Conservation (phyloP, 2,113 vertebrate species). For the Emberiza fucata region DNA sequence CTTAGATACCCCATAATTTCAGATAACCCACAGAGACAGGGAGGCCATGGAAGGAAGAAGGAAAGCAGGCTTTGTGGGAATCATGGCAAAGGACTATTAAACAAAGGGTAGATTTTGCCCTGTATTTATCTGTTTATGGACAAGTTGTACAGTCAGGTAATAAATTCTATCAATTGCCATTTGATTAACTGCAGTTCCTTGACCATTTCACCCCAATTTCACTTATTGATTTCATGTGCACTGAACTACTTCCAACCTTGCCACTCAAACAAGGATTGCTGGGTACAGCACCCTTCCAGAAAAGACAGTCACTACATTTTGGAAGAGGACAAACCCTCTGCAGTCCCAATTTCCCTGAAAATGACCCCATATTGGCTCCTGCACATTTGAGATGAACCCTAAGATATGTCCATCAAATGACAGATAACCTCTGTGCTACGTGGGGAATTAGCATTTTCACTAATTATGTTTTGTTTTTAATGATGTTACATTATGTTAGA, state of each 20-base stretch:
- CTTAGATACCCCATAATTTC: neutral
- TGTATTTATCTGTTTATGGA: neutral
- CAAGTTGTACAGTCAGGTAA: neutral
- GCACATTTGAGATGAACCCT: neutral
- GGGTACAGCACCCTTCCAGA: neutral
- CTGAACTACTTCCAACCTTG: neutral
- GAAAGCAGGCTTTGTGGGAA: neutral
- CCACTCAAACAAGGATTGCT: neutral
- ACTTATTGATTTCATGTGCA: neutral
- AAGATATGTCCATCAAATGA: neutral
- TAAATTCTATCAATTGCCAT: neutral
- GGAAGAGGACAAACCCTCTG: neutral
- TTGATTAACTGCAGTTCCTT: constrained; percentile 22
- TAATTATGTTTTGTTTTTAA: neutral
- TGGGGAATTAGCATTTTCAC: neutral
- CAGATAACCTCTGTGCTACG: neutral
- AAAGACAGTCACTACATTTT: neutral
- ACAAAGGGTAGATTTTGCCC: neutral
- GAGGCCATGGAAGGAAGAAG: neutral
- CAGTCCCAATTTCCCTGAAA: neutral
- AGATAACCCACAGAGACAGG: neutral
- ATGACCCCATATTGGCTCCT: neutral
- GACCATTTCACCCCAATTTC: constrained; percentile 7
- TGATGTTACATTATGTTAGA: neutral
- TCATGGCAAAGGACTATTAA: neutral